Evolutionary conservation across 2,797 vertebrate species (phyloP).

Genomic region (Luscinia luscinia): DNA sequence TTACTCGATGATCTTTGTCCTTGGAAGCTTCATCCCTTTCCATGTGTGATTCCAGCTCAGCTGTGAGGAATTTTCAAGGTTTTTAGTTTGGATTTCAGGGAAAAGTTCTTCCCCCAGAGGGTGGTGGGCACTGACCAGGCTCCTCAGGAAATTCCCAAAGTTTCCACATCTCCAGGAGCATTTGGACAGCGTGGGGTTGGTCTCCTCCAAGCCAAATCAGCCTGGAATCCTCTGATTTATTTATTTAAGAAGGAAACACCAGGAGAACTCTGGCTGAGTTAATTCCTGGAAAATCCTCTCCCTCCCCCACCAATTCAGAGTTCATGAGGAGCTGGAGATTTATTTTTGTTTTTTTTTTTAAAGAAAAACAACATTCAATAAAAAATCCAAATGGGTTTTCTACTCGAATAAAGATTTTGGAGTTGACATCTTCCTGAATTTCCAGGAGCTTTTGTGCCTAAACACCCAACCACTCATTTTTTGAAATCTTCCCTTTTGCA

Average conservation of each 20-base stretch:
- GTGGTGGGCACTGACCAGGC: not conserved
- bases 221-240: not conserved
- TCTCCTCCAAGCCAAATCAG: not conserved
- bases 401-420: not conserved
- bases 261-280: not conserved
- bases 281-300: not conserved
- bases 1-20: rapidly evolving
- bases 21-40: no score
- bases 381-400: not conserved
- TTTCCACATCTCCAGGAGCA: not conserved
- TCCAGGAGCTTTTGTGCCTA: not conserved
- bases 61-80: no score
- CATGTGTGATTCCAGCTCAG: not conserved
- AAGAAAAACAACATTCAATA: not conserved
- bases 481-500: not conserved
- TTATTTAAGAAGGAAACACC: not conserved
- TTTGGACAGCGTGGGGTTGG: not conserved
- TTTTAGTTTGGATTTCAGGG: not conserved
- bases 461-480: not conserved
- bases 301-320: not conserved
- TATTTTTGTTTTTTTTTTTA: no score
- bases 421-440: not conserved
- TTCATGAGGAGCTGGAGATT: not conserved
- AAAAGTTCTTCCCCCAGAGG: not conserved
- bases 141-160: not conserved